phyloP scores from a whole-genome alignment of 2,113 vertebrate species.

The Calypte anna region DNA sequence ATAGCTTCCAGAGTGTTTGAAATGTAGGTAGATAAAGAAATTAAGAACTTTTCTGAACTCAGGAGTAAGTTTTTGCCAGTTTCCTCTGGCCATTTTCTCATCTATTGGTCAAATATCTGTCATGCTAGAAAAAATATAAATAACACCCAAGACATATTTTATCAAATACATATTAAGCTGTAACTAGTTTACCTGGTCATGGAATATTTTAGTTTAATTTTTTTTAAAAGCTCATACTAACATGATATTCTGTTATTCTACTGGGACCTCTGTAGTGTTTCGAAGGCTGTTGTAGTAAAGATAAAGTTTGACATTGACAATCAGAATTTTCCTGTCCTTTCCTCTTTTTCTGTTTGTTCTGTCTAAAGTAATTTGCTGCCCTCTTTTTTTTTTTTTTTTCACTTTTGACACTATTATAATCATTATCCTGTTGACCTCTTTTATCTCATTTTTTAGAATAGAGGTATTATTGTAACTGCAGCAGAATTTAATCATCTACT shows the following conservation, averaged over 20 bases:
- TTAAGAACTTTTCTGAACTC: neutral
- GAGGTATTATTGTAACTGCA: neutral
- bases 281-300: neutral
- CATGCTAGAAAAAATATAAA: neutral
- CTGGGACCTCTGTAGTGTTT: neutral
- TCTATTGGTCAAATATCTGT: neutral
- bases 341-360: neutral
- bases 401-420: neutral
- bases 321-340: neutral
- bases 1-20: neutral
- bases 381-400: neutral
- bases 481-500: neutral
- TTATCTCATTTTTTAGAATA: neutral
- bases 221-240: neutral
- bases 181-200: neutral
- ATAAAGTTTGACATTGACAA: neutral
- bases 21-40: neutral
- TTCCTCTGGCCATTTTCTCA: neutral
- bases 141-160: neutral
- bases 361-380: neutral
- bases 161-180: neutral
- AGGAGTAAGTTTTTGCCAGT: rapidly evolving
- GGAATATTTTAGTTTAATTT: neutral
- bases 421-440: neutral
- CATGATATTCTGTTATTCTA: neutral